Percentiles rank a stretch among this genome's conserved stretches.
Evolutionary conservation across 1,140 invertebrate genomes (phyloP).

Genomic region (Drosophila virilis): DNA sequence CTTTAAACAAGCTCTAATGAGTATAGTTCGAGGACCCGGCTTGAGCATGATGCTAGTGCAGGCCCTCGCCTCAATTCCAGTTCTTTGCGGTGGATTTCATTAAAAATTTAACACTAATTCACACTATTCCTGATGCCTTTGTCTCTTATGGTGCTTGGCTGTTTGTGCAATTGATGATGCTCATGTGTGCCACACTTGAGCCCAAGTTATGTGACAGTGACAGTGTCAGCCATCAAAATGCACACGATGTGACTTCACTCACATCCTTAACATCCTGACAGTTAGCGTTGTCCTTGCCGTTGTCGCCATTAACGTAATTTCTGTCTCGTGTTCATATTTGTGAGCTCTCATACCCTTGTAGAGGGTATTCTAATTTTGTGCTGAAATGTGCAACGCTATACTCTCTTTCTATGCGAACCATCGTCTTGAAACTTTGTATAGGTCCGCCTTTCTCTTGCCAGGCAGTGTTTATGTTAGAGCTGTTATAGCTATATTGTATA

Average conservation of each 20-base stretch:
- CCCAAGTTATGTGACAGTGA: constrained; percentile 10
- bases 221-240: constrained; percentile 24
- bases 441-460: too few relatives aligned
- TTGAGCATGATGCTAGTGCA: not conserved
- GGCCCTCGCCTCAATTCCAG: not conserved
- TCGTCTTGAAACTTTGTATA: too few relatives aligned
- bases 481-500: too few relatives aligned
- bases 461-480: too few relatives aligned
- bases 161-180: constrained; percentile 2
- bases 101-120: constrained; percentile 33
- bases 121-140: not conserved
- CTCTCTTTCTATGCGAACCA: too few relatives aligned
- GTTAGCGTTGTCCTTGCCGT: not conserved
- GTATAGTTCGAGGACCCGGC: constrained; percentile 3
- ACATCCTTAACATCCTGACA: not conserved
- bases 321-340: constrained; percentile 24
- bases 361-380: too few relatives aligned
- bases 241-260: constrained; percentile 14
- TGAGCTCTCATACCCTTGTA: not conserved
- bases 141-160: not conserved
- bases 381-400: too few relatives aligned
- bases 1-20: constrained; percentile 8
- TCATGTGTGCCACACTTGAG: constrained; percentile 5
- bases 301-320: constrained; percentile 23
- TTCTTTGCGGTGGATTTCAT: too few relatives aligned